phyloP scores from a whole-genome alignment of 2,888 invertebrate genomes.

The Oscheius sp. region DNA sequence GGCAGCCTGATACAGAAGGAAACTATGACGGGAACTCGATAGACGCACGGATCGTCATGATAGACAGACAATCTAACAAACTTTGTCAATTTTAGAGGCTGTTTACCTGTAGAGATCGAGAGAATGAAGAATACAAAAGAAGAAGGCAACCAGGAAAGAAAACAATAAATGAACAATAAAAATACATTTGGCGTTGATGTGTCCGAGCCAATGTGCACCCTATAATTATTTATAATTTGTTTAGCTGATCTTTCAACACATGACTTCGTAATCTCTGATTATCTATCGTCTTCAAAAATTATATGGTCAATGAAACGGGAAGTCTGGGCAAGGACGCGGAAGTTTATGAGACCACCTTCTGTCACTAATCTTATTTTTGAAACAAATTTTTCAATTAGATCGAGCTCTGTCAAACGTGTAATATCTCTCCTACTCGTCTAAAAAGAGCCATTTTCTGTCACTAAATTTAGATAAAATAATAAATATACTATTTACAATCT shows the following conservation, averaged over 20 bases:
- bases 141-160: slow-evolving; percentile 2
- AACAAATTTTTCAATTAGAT: not conserved
- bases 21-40: slow-evolving; percentile 10
- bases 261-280: not conserved
- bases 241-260: too few species aligned
- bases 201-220: slow-evolving; percentile 20
- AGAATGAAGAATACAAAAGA: slow-evolving; percentile 9
- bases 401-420: not conserved
- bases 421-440: not conserved
- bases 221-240: not conserved
- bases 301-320: not conserved
- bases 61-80: slow-evolving; percentile 3
- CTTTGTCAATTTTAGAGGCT: not conserved
- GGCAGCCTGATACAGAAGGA: slow-evolving; percentile 3
- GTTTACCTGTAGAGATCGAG: slow-evolving; percentile 7
- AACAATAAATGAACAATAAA: slow-evolving; percentile 5
- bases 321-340: not conserved
- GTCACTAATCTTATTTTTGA: not conserved
- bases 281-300: not conserved
- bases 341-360: not conserved
- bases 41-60: slow-evolving; percentile 10
- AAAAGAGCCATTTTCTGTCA: not conserved
- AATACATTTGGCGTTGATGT: slow-evolving; percentile 17
- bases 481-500: not conserved
- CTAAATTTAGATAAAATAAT: not conserved